These are phyloP conservation scores for Phrynocephalus vlangalii DNA, from an alignment of 2,797 vertebrate genomes.

Conservation along the genomic window DNA sequence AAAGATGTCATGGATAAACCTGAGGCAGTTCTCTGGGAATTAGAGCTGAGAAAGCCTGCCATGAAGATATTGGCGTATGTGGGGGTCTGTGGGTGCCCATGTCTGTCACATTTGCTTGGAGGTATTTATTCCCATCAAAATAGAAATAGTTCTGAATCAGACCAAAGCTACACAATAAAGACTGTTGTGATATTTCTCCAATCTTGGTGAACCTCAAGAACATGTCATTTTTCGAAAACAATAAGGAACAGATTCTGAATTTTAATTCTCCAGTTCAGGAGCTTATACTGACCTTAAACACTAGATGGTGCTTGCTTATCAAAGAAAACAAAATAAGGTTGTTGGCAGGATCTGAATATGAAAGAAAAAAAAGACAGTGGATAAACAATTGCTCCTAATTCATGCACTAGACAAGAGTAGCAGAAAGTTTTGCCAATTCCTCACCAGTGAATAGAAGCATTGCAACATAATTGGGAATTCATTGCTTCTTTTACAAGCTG, in stretches of 20 bases:
- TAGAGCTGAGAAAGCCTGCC: too few relatives aligned
- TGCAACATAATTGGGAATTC: conserved; percentile 1
- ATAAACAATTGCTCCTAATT: background rate
- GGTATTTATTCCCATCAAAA: too few relatives aligned
- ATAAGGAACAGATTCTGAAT: background rate
- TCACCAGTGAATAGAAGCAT: background rate
- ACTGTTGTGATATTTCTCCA: background rate
- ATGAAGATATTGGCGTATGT: too few relatives aligned
- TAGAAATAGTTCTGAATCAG: too few relatives aligned
- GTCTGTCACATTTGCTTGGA: too few relatives aligned
- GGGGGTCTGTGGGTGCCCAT: too few relatives aligned
- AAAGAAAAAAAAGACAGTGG: background rate
- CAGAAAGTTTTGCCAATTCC: background rate
- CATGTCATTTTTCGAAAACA: background rate
- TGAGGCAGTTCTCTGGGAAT: too few relatives aligned
- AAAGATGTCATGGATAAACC: too few relatives aligned
- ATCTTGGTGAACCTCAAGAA: background rate
- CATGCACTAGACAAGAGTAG: background rate
- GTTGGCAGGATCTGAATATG: background rate
- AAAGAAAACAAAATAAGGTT: conserved; percentile 12
- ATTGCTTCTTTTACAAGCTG: background rate
- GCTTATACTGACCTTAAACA: background rate
- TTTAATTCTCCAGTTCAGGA: too few relatives aligned
- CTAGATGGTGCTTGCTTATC: conserved; percentile 62
- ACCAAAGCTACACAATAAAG: too few relatives aligned